phyloP scores from a whole-genome alignment of 2,797 vertebrate species.

The Lepus townsendii region DNA sequence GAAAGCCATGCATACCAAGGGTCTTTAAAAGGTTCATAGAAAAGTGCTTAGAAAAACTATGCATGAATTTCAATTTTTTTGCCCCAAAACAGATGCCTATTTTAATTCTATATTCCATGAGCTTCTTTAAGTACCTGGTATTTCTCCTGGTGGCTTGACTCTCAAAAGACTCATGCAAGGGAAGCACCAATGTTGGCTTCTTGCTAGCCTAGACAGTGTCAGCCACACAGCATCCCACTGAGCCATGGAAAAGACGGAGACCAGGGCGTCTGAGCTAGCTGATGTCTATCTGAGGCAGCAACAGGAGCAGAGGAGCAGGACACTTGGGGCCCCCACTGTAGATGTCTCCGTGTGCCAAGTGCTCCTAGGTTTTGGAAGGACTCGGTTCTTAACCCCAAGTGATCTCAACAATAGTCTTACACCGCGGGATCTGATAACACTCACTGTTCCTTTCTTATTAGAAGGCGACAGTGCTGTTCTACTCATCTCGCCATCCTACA shows the following conservation, averaged over 20 bases:
- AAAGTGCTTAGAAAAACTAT: too few species aligned
- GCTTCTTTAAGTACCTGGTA: too few species aligned
- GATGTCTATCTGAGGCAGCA: not conserved
- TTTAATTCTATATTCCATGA: too few species aligned
- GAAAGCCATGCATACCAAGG: too few species aligned
- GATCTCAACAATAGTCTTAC: not conserved
- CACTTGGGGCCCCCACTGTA: not conserved
- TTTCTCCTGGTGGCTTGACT: not conserved
- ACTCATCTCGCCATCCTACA: not conserved
- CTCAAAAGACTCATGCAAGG: slow-evolving; percentile 54
- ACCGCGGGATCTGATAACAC: not conserved
- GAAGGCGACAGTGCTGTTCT: not conserved
- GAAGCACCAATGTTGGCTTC: not conserved
- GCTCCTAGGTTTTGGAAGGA: not conserved
- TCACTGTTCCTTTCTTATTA: not conserved
- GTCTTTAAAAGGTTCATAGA: too few species aligned
- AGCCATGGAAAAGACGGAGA: slow-evolving; percentile 41
- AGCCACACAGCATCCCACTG: not conserved
- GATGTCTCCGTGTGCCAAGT: not conserved
- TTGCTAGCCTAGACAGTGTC: not conserved
- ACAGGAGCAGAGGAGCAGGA: not conserved
- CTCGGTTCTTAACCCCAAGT: not conserved
- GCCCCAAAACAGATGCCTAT: too few species aligned
- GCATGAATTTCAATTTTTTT: too few species aligned
- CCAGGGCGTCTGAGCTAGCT: not conserved